phyloP scores from a whole-genome alignment of 2,113 vertebrate genomes.

The Porphyrio hochstetteri region DNA sequence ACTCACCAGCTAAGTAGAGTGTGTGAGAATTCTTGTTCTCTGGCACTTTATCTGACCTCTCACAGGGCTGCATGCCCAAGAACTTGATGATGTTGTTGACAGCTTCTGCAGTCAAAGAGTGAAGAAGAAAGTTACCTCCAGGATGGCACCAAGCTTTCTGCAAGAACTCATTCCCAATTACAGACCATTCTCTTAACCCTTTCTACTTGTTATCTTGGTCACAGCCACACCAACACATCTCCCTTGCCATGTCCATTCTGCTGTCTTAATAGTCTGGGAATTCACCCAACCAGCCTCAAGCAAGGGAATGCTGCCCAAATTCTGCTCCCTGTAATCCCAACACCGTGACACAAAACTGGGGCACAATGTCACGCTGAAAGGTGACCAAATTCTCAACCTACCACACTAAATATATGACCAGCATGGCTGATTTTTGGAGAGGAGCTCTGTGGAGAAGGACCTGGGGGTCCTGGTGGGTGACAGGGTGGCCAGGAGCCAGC shows the following conservation, averaged over 20 bases:
- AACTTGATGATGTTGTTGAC: slow-evolving; percentile 94
- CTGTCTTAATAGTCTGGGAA: not conserved
- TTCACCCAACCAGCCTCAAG: not conserved
- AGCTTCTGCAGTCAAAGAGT: slow-evolving; percentile 81
- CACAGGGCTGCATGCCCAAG: slow-evolving; percentile 98
- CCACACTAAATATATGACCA: not conserved
- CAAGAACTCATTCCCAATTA: not conserved
- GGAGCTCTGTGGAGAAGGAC: too few species aligned
- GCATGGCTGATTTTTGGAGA: not conserved
- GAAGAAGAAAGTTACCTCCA: not conserved
- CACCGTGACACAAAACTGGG: not conserved
- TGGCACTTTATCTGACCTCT: slow-evolving; percentile 96
- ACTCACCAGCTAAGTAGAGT: slow-evolving; percentile 90
- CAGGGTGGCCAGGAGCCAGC: too few species aligned
- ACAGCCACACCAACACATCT: not conserved
- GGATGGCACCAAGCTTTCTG: not conserved
- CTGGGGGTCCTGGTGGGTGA: too few species aligned
- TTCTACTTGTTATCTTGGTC: not conserved
- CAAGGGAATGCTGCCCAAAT: not conserved
- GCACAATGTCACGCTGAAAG: rapidly evolving
- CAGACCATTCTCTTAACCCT: not conserved
- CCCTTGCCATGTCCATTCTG: not conserved
- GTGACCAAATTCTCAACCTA: not conserved
- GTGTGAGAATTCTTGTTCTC: slow-evolving; percentile 97
- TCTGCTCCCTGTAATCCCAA: not conserved